phyloP scores from a whole-genome alignment of 2,797 vertebrate genomes.

The Notoglanidium macrostoma region DNA sequence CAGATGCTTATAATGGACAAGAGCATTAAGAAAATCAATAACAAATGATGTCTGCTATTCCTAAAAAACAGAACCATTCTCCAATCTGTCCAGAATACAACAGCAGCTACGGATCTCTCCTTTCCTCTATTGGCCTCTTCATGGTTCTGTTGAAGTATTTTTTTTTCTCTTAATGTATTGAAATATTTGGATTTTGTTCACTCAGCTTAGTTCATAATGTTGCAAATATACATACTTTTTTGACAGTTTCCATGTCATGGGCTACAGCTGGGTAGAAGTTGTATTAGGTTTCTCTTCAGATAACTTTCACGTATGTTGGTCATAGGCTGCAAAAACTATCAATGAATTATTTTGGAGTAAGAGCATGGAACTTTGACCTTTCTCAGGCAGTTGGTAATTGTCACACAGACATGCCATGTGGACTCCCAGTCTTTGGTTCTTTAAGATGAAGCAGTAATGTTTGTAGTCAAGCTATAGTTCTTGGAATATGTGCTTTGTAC shows the following conservation, averaged over 20 bases:
- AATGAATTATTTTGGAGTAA: conserved; percentile 26
- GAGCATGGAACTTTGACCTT: conserved; percentile 65
- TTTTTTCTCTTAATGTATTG: neutral
- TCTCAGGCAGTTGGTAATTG: conserved; percentile 74
- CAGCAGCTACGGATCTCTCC: neutral
- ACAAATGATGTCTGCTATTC: conserved; percentile 22
- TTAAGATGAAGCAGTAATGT: conserved; percentile 55
- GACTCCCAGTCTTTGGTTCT: conserved; percentile 55
- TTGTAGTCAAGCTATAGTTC: neutral
- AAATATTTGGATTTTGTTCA: neutral
- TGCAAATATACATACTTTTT: neutral
- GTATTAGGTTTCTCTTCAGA: neutral
- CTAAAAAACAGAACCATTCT: neutral
- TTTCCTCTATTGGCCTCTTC: neutral
- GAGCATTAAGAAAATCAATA: conserved; percentile 31
- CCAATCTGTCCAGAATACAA: neutral
- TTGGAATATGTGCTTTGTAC: neutral
- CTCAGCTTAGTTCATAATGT: neutral
- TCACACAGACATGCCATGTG: conserved; percentile 69
- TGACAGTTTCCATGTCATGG: too few species aligned
- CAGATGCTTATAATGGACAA: conserved; percentile 25
- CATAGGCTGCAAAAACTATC: conserved; percentile 37
- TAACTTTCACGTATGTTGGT: conserved; percentile 40
- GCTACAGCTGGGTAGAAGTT: neutral
- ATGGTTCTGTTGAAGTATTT: neutral